These are phyloP conservation scores for Cryptophagus acutangulus DNA, from an alignment of 2,888 invertebrate genomes.

Conservation along the genomic window DNA sequence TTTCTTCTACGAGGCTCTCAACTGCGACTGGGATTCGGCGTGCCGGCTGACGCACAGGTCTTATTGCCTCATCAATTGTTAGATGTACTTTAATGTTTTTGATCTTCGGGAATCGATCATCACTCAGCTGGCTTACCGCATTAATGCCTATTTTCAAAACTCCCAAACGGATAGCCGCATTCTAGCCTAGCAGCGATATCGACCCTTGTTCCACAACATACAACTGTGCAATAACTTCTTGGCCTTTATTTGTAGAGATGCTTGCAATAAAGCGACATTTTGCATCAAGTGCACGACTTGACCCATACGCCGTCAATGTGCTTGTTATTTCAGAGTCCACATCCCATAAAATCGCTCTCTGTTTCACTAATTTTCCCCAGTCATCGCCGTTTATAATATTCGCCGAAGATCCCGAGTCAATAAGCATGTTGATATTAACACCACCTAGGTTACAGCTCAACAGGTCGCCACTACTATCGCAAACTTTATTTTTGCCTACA, in stretches of 20 bases:
- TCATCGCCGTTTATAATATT: slow-evolving; percentile 2
- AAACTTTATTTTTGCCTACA: neutral
- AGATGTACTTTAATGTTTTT: slow-evolving; percentile 21
- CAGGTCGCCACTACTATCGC: slow-evolving; percentile 11
- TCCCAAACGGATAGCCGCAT: slow-evolving; percentile 22
- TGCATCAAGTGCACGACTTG: slow-evolving; percentile 11
- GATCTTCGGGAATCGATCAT: slow-evolving; percentile 22
- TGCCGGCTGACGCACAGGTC: slow-evolving; percentile 20
- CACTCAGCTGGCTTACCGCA: slow-evolving; percentile 12
- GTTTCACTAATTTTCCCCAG: neutral
- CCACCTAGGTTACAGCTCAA: slow-evolving; percentile 10
- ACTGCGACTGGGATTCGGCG: slow-evolving; percentile 19
- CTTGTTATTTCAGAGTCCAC: slow-evolving; percentile 6
- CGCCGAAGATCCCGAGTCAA: slow-evolving; percentile 13
- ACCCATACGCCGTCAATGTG: slow-evolving; percentile 19
- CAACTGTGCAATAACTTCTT: slow-evolving; percentile 19
- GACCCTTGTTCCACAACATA: slow-evolving; percentile 21
- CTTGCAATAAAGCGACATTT: slow-evolving; percentile 17
- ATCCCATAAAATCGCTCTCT: neutral
- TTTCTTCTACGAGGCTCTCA: slow-evolving; percentile 16
- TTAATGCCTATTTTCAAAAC: slow-evolving; percentile 23
- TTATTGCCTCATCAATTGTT: slow-evolving; percentile 23
- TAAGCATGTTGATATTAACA: slow-evolving; percentile 11
- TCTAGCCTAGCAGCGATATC: slow-evolving; percentile 22
- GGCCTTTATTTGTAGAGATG: slow-evolving; percentile 9